These are phyloP conservation scores for Myotis daubentonii DNA, from an alignment of 2,797 vertebrate genomes.

Conservation along the genomic window DNA sequence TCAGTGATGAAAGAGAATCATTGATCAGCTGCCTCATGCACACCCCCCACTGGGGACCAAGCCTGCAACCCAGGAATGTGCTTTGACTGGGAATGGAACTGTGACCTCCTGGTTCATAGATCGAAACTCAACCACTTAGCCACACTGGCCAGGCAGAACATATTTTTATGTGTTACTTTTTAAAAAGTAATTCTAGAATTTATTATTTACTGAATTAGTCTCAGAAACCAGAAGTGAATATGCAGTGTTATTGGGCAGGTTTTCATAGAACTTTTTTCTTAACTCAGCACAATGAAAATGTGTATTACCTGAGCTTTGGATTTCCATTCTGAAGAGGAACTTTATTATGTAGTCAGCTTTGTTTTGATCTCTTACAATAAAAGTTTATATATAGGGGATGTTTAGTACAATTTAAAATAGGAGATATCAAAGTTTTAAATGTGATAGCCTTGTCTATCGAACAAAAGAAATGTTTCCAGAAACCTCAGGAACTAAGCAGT, in stretches of 20 bases:
- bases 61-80: too few species aligned
- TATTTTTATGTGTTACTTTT: neutral
- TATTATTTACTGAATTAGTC: constrained; percentile 50
- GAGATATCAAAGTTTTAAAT: neutral
- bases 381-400: neutral
- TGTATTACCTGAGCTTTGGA: neutral
- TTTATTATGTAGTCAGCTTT: constrained; percentile 34
- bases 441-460: neutral
- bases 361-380: neutral
- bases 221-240: neutral
- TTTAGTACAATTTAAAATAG: neutral
- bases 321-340: neutral
- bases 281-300: neutral
- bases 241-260: neutral
- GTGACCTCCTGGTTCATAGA: too few species aligned
- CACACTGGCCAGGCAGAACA: neutral
- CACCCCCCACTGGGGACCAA: too few species aligned
- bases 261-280: constrained; percentile 34
- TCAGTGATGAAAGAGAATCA: too few species aligned
- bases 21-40: too few species aligned
- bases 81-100: too few species aligned
- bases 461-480: neutral
- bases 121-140: too few species aligned
- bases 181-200: constrained; percentile 35
- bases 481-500: neutral